Base-by-base conservation (phyloP, 2,113 vertebrate species). In the Smithornis capensis region DNA sequence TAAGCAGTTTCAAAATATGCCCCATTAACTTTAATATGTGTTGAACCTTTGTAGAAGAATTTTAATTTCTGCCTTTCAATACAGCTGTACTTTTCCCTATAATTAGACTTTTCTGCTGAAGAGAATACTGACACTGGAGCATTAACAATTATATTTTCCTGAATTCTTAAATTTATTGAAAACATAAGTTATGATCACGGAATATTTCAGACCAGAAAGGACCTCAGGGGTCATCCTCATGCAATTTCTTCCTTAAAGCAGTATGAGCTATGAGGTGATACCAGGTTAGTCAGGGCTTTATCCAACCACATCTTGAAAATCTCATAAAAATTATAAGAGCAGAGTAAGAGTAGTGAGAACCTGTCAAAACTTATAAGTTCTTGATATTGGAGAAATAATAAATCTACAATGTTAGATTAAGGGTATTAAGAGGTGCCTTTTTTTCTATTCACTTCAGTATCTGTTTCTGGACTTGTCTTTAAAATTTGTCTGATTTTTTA, bases 41-140 rank as follows among this genome's bases (percentile, higher is more conserved):
- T 37, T 82, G 62, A 69, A 80, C 7, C 37, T 49, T 49, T 31
- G 9, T 22, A 60, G 68, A 10, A 83, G 55, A 75, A 71, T 73
- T 84, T 83, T 81, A 57, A 73, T 90, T 95, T 74, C 31, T 85
- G 64, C 56, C 79, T 94, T 94, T 95, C 50, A 31, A 50, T 64
- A 22, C 42, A 56, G 53, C 49, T 74, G 60, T 89, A 65, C 22
- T 89, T 86, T 81, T 92, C 70, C 37, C 75, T 69, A n/a, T 53
- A 63, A 65, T 92, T 28, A 80, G 21, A 6, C 8, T 90, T 78
- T 93, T 89, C 77, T 91, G 19, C 69, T 82, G 22, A 91, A 77
- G 49, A 86, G 57, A 96, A 82, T 91, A 50, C n/a, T 87, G 10
- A 13, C 63, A 92, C 87, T 76, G 47, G 76, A 89, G 79, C 31